Conservation (phyloP, 1,140 invertebrate species). For the Lerema accius region DNA sequence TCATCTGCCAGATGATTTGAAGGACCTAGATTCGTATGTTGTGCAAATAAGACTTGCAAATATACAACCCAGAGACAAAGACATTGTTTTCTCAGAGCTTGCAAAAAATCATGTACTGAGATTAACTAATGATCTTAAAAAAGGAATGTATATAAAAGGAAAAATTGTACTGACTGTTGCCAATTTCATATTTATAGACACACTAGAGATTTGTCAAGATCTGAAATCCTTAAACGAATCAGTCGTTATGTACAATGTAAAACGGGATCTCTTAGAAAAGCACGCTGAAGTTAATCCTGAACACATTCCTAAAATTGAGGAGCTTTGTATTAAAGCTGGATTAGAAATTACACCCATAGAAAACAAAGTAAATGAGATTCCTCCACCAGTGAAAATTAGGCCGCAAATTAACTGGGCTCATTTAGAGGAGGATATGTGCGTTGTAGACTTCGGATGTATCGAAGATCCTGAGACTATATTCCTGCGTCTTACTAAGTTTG, state of each 20-base stretch:
- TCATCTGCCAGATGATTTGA: slow-evolving; percentile 69
- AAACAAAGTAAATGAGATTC: neutral
- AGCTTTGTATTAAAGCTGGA: slow-evolving; percentile 42
- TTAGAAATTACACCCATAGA: slow-evolving; percentile 11
- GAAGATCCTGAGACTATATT: slow-evolving; percentile 60
- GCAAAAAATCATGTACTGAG: slow-evolving; percentile 54
- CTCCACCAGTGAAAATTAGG: slow-evolving; percentile 32
- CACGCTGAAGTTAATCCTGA: slow-evolving; percentile 57
- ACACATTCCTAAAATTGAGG: slow-evolving; percentile 54
- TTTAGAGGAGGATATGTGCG: slow-evolving; percentile 56
- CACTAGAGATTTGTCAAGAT: slow-evolving; percentile 65
- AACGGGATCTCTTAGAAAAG: slow-evolving; percentile 52
- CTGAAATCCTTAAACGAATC: slow-evolving; percentile 56
- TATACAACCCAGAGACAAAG: slow-evolving; percentile 68
- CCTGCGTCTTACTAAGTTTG: slow-evolving; percentile 61
- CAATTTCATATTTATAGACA: slow-evolving; percentile 69
- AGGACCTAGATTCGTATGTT: slow-evolving; percentile 54
- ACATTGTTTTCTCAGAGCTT: slow-evolving; percentile 63
- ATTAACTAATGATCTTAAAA: slow-evolving; percentile 49
- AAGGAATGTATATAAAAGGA: slow-evolving; percentile 61
- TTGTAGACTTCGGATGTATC: slow-evolving; percentile 62
- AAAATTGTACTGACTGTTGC: slow-evolving; percentile 58
- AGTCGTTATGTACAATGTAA: slow-evolving; percentile 62
- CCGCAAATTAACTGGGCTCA: slow-evolving; percentile 65
- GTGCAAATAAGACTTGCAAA: slow-evolving; percentile 64